Evolutionary conservation across 64 coral and sea anemone genomes (phyloP), one percentile per base, ranked within the genome.

Genomic region (Stylophora pistillata): DNA sequence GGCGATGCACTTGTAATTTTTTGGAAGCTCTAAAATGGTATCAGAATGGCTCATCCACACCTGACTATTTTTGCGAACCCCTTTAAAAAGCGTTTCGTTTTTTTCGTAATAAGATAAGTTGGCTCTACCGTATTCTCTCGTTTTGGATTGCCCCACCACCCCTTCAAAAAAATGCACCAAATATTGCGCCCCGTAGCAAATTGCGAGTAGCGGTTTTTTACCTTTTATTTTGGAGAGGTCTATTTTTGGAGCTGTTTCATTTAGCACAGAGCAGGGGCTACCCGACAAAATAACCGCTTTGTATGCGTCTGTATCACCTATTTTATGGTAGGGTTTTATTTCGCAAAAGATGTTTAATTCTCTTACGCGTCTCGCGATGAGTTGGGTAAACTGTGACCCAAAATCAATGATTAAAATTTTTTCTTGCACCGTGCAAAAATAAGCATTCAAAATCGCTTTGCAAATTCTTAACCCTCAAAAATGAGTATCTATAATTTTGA

Each of bases 31-130:
- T 74, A 12, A 29, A 74, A 74, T 20, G 9, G 7, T 9, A 74
- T 74, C 72, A 34, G 72, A 7, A 74, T 74, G 72, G 13, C 25
- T 29, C 72, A 74, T 74, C 72, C 72, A 74, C 9, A 74, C 72
- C 21, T 74, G 72, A 10, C 20, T 74, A 21, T 7, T 10, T 74
- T 26, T 34, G 7, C 20, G 7, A 20, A 10, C 20, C 21, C 72
- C 72, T 10, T 10, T 9, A 29, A 74, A 74, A 74, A 74, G 32
- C 7, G 7, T 34, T 10, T 74, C 20, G 20, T 74, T 74, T 20
- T 74, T 34, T 29, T 74, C 21, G 21, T 29, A 74, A n/a, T n/a
- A n/a, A n/a, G n/a, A n/a, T 11, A 74, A 7, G 20, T 74, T 74
- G 13, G 72, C 72, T 74, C 7, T 7, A 74, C 72, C 72, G 21